A percentile compares a stretch with the other conserved stretches of the same genome.
phyloP scores from a whole-genome alignment of 2,797 vertebrate species.

The Nannoperca australis region DNA sequence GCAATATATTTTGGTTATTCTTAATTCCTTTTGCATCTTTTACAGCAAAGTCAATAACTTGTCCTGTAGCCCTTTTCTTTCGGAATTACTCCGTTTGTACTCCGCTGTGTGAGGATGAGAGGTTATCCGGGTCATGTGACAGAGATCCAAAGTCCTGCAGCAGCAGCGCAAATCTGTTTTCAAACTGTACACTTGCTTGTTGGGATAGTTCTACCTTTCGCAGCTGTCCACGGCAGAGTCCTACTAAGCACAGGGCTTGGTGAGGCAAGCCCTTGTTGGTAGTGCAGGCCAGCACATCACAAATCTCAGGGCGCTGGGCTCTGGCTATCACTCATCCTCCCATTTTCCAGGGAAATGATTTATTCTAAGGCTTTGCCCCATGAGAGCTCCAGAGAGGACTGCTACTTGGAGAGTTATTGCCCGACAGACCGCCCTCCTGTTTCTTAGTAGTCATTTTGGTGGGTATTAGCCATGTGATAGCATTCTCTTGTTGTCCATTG shows the following conservation, averaged over 20 bases:
- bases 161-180: slow-evolving; percentile 20
- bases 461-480: not conserved
- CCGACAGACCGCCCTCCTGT: slow-evolving; percentile 3
- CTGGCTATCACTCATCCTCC: slow-evolving; percentile 13
- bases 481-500: not conserved
- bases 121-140: slow-evolving; percentile 37
- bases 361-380: slow-evolving; percentile 20
- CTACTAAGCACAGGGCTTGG: slow-evolving; percentile 6
- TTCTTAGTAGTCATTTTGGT: not conserved
- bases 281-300: slow-evolving; percentile 1
- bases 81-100: slow-evolving; percentile 14
- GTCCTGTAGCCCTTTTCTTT: slow-evolving; percentile 9
- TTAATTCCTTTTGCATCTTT: not conserved
- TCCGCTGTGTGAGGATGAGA: slow-evolving; percentile 20
- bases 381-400: slow-evolving; percentile 1
- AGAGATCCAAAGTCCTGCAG: slow-evolving; percentile 18
- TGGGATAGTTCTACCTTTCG: not conserved
- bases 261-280: slow-evolving; percentile 4
- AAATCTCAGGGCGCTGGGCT: slow-evolving; percentile 21
- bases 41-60: not conserved
- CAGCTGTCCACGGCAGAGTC: slow-evolving; percentile 5
- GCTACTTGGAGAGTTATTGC: not conserved
- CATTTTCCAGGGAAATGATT: slow-evolving; percentile 25
- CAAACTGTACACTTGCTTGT: slow-evolving; percentile 2
- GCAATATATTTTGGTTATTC: not conserved